These are phyloP conservation scores for Troides oblongomaculatus DNA, from an alignment of 2,888 invertebrate genomes.

Conservation along the genomic window DNA sequence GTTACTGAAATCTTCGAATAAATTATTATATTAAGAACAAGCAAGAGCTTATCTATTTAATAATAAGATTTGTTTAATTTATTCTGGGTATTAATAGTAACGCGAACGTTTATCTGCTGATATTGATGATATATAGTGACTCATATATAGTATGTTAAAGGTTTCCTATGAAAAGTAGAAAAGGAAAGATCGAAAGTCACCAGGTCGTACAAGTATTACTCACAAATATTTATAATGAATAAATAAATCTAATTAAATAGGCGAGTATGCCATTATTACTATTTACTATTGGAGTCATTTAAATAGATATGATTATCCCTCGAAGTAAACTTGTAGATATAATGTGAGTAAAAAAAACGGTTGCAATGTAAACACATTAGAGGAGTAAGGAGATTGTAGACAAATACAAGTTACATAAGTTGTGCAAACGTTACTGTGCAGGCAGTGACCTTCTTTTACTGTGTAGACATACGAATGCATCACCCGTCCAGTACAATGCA, in stretches of 20 bases:
- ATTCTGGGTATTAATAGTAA: neutral
- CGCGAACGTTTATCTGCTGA: too few species aligned
- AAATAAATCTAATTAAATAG: neutral
- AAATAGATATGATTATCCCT: neutral
- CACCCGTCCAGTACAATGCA: constrained; percentile 67
- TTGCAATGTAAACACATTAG: constrained; percentile 38
- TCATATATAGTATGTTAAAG: too few species aligned
- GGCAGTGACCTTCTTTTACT: constrained; percentile 68
- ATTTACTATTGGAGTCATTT: neutral
- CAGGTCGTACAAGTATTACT: neutral
- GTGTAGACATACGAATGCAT: constrained; percentile 66
- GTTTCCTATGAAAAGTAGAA: too few species aligned
- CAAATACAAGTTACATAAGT: constrained; percentile 67
- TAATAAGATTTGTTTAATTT: neutral
- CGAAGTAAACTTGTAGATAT: neutral
- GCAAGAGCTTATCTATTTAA: neutral
- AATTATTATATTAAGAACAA: neutral
- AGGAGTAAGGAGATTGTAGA: constrained; percentile 51
- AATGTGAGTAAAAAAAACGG: neutral
- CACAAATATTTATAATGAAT: neutral
- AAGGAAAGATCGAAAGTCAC: too few species aligned
- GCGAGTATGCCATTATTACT: neutral
- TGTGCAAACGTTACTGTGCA: constrained; percentile 54
- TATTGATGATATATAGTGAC: too few species aligned
- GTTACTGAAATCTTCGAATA: neutral